phyloP scores from a whole-genome alignment of 2,113 vertebrate species.

The Toxotes chatareus region DNA sequence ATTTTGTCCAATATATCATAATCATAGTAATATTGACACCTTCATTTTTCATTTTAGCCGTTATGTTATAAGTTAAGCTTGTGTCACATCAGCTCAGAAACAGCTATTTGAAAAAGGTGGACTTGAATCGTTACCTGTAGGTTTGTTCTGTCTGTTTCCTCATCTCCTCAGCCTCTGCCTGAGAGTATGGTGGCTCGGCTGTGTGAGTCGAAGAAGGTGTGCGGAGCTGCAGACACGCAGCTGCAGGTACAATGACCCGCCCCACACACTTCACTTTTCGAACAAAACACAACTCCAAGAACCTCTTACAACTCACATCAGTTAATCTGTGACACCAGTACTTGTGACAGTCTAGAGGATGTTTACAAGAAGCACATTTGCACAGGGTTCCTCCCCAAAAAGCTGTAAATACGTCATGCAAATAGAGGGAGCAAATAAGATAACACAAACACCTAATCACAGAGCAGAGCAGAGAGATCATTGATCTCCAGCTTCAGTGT shows the following conservation, averaged over 20 bases:
- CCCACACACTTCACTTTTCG: background rate
- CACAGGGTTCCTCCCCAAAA: too few relatives aligned
- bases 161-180: slow-evolving; percentile 86
- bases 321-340: background rate
- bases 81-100: background rate
- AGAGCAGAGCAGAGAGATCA: background rate
- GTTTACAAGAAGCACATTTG: background rate
- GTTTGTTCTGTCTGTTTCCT: background rate
- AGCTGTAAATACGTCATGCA: background rate
- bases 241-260: slow-evolving; percentile 88
- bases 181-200: slow-evolving; percentile 94
- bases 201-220: slow-evolving; percentile 97
- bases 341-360: background rate
- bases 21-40: background rate
- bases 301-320: background rate
- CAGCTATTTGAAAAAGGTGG: background rate
- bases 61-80: background rate
- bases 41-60: too few relatives aligned
- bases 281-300: background rate
- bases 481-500: background rate
- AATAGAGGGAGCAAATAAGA: background rate
- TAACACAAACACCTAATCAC: background rate
- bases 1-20: background rate
- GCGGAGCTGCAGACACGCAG: slow-evolving; percentile 95
- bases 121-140: background rate